These are phyloP conservation scores for Romanogobio albipinnatus DNA, from an alignment of 2,113 vertebrate species.

Conservation along the genomic window DNA sequence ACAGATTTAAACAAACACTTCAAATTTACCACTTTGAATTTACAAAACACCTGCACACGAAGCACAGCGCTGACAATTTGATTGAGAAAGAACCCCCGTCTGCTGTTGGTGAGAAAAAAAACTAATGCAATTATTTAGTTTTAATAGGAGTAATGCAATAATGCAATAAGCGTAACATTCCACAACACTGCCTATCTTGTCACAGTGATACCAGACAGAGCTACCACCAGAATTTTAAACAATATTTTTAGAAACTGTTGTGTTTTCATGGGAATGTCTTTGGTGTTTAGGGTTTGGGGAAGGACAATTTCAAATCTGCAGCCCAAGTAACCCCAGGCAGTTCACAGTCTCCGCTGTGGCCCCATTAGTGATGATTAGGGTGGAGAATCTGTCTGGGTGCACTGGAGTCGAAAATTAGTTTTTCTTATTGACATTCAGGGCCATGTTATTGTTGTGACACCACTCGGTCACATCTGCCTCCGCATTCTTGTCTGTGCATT, in stretches of 20 bases:
- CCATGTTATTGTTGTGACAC: constrained; percentile 44
- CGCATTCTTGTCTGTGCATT: constrained; percentile 14
- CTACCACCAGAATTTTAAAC: not conserved
- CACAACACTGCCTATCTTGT: not conserved
- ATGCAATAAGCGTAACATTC: not conserved
- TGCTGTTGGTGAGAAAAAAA: not conserved
- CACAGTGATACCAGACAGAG: not conserved
- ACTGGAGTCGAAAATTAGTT: constrained; percentile 47
- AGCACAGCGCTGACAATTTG: not conserved
- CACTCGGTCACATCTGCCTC: constrained; percentile 41
- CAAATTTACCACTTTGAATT: not conserved
- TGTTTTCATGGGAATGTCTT: constrained; percentile 3
- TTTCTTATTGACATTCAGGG: constrained; percentile 48
- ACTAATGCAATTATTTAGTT: not conserved
- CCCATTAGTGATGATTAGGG: constrained; percentile 45
- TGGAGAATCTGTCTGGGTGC: constrained; percentile 41
- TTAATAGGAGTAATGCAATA: not conserved
- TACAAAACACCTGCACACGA: not conserved
- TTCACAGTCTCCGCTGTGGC: constrained; percentile 29
- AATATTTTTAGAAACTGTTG: not conserved
- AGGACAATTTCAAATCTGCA: constrained; percentile 46
- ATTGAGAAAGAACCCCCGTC: not conserved
- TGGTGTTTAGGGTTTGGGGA: constrained; percentile 37
- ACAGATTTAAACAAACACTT: not conserved
- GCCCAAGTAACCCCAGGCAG: constrained; percentile 36